phyloP scores from a whole-genome alignment of 92 coral and sea anemone genomes.

The Porites evermanni region DNA sequence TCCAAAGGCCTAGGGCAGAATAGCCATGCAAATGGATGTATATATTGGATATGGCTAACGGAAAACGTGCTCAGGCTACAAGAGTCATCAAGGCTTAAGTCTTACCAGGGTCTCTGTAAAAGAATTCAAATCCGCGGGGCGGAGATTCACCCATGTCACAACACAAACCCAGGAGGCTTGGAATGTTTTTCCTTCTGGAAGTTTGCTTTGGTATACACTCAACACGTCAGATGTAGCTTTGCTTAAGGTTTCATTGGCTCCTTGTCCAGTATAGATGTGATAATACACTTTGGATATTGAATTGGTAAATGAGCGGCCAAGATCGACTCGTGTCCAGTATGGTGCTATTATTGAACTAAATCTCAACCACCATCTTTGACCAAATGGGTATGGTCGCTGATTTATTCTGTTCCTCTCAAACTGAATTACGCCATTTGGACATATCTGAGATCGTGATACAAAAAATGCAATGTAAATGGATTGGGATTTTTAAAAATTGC shows the following conservation, averaged over 20 bases:
- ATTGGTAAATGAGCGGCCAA: constrained; percentile 4
- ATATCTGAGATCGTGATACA: constrained; percentile 16
- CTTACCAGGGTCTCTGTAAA: constrained; percentile 38
- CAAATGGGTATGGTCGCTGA: constrained; percentile 48
- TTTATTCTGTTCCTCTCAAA: constrained; percentile 35
- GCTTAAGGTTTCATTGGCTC: not conserved
- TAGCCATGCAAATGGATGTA: not conserved
- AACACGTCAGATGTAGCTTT: constrained; percentile 49
- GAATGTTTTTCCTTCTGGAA: constrained; percentile 36
- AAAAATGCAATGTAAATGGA: not conserved
- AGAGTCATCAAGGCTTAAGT: not conserved
- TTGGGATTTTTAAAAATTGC: not conserved
- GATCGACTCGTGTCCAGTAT: constrained; percentile 58
- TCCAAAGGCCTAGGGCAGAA: too few relatives aligned
- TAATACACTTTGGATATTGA: constrained; percentile 53
- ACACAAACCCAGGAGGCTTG: constrained; percentile 56
- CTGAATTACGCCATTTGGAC: constrained; percentile 59
- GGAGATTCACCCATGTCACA: constrained; percentile 62
- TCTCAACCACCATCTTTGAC: constrained; percentile 29
- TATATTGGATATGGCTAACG: not conserved
- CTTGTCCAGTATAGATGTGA: constrained; percentile 25
- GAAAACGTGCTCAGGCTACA: not conserved
- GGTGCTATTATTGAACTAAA: constrained; percentile 46
- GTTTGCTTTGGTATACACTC: not conserved
- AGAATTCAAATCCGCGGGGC: constrained; percentile 29